Evolutionary conservation across 2,797 vertebrate species (phyloP), one percentile per base, ranked within the genome.

Genomic region (Bradypus variegatus): DNA sequence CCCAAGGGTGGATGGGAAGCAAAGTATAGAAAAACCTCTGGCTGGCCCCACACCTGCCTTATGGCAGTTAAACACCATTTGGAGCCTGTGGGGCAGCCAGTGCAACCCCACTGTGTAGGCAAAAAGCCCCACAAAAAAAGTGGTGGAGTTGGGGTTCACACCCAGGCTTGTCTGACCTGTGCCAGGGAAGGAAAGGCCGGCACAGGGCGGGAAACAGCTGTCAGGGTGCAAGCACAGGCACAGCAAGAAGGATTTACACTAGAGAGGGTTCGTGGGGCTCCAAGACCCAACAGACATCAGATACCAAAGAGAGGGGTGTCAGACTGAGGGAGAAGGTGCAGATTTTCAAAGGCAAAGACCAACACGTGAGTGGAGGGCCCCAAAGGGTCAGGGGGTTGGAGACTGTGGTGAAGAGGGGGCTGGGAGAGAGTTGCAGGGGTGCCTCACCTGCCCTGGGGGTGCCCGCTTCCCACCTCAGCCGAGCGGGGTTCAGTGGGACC

Each of bases 191-290:
- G 41, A 19, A 60, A 53, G 70, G 19, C 41, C 58, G 36, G 73
- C 21, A 5, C 31, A 0, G 0, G 36, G 62, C 69, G 45, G 86
- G 62, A 36, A 12, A 76, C 4, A 7, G 45, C 48, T 15, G 33
- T 45, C 58, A 76, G 72, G 38, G 48, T 33, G 11, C 12, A 31
- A 13, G 70, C 13, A 36, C 5, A 31, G 11, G 76, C 13, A 45
- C 3, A 19, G 53, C 3, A 41, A 25, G 62, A 33, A 3, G 0
- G 3, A 60, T 21, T 12, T 2, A 12, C 31, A 45, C 29, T 13
- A 29, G n/a, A 27, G 69, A 21, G 67, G 15, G 5, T 7, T 38
- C 23, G 0, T 1, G 31, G 73, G 4, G 41, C 33, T 45, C 18
- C 45, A 29, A 6, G n/a, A 27, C 78, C 41, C 29, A 0, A 55